Percentiles rank a stretch among this genome's conserved stretches.
Evolutionary conservation across 2,113 vertebrate genomes (phyloP).

Genomic region (Perccottus glenii): DNA sequence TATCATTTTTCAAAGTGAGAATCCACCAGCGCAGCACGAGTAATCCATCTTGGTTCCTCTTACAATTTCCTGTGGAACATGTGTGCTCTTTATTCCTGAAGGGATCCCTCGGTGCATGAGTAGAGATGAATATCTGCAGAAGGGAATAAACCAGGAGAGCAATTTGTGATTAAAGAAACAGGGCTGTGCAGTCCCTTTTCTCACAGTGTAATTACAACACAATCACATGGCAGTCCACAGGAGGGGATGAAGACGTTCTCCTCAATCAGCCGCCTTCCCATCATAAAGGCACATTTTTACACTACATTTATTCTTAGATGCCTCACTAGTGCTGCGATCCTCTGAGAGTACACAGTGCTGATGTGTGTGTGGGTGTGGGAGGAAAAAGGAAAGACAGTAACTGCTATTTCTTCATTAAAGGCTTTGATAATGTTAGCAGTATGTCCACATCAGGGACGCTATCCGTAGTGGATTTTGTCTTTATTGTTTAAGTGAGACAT

Average conservation of each 20-base stretch:
- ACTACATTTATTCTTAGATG: slow-evolving; percentile 42
- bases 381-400: background rate
- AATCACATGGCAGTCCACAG: slow-evolving; percentile 57
- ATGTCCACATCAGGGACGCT: slow-evolving; percentile 20
- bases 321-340: slow-evolving; percentile 24
- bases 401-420: slow-evolving; percentile 33
- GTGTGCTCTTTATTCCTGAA: slow-evolving; percentile 80
- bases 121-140: slow-evolving; percentile 74
- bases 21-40: slow-evolving; percentile 77
- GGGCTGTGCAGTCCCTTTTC: slow-evolving; percentile 52
- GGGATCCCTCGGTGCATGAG: slow-evolving; percentile 70
- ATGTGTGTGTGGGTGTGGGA: background rate
- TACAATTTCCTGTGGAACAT: slow-evolving; percentile 77
- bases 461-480: slow-evolving; percentile 29
- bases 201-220: slow-evolving; percentile 70
- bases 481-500: slow-evolving; percentile 29
- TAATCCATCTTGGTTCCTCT: slow-evolving; percentile 83
- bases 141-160: slow-evolving; percentile 64
- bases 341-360: slow-evolving; percentile 11
- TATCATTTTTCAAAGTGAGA: slow-evolving; percentile 83
- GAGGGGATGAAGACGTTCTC: slow-evolving; percentile 59
- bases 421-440: slow-evolving; percentile 26
- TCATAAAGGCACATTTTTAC: slow-evolving; percentile 39
- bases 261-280: slow-evolving; percentile 63
- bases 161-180: slow-evolving; percentile 77